phyloP scores from a whole-genome alignment of 2,888 invertebrate genomes.

The Lymantria monacha region DNA sequence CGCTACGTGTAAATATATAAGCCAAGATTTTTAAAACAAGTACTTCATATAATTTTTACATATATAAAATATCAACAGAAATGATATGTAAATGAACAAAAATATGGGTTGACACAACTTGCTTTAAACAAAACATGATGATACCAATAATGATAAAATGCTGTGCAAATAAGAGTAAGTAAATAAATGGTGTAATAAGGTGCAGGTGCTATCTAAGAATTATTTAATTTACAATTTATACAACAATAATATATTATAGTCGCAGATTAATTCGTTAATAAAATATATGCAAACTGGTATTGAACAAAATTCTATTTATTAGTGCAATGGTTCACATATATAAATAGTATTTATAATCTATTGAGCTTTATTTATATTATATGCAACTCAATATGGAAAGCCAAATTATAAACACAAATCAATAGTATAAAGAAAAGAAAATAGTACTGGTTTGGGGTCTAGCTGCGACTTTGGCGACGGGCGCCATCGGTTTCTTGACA shows the following conservation, averaged over 20 bases:
- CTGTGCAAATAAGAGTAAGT: conserved; percentile 32
- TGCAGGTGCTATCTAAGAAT: conserved; percentile 26
- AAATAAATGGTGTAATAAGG: conserved; percentile 11
- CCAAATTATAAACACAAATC: conserved; percentile 29
- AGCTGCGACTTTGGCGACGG: conserved; percentile 82
- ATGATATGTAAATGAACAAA: background rate
- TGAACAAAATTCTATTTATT: conserved; percentile 20
- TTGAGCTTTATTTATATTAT: conserved; percentile 6
- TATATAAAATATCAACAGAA: background rate
- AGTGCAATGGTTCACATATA: conserved; percentile 47
- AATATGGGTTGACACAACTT: background rate
- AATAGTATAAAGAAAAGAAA: conserved; percentile 54
- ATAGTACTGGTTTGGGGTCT: conserved; percentile 84
- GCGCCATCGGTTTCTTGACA: conserved; percentile 69
- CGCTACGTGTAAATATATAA: background rate
- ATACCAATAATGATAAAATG: conserved; percentile 22
- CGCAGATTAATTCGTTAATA: conserved; percentile 3
- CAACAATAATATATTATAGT: conserved; percentile 13
- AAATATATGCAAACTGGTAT: conserved; percentile 1
- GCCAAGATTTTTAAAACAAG: background rate
- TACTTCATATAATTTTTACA: background rate
- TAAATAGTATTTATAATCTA: conserved; percentile 13
- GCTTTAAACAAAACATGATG: background rate
- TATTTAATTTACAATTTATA: conserved; percentile 20
- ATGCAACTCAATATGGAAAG: conserved; percentile 26